Percentiles rank a stretch among this genome's conserved stretches.
Evolutionary conservation across 2,113 vertebrate genomes (phyloP).

Genomic region (Heloderma charlesbogerti): DNA sequence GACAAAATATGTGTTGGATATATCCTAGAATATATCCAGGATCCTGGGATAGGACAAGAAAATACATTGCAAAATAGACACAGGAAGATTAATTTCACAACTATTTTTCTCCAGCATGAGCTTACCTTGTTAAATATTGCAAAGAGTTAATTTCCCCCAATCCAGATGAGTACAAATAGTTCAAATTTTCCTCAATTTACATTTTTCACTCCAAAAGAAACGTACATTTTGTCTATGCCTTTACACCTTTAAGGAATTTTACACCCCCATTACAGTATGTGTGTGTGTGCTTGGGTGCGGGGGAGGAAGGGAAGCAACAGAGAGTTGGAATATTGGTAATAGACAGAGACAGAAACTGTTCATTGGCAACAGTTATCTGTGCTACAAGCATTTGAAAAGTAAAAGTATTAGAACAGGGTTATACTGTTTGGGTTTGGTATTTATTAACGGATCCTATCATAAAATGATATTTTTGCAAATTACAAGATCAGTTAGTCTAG

Average conservation of each 20-base stretch:
- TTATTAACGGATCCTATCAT: background rate
- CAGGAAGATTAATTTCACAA: background rate
- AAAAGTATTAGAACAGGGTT: background rate
- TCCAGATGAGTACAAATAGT: background rate
- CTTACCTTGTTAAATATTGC: background rate
- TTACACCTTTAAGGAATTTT: background rate
- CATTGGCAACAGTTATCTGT: too few species aligned
- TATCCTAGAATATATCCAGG: background rate
- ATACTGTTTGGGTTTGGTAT: background rate
- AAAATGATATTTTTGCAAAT: background rate
- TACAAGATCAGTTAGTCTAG: background rate
- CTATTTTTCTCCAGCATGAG: background rate
- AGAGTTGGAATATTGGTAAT: background rate
- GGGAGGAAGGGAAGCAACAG: background rate
- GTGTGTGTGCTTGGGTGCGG: too few species aligned
- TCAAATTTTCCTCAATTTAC: background rate
- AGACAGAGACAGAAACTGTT: background rate
- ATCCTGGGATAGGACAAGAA: background rate
- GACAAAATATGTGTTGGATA: background rate
- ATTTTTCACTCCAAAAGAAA: background rate
- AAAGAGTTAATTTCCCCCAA: background rate
- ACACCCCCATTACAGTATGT: background rate
- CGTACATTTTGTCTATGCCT: background rate
- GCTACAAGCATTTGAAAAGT: background rate
- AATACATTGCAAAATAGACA: background rate